A percentile compares a stretch with the other conserved stretches of the same genome.
phyloP scores from a whole-genome alignment of 2,113 vertebrate genomes.

The Sardina pilchardus region DNA sequence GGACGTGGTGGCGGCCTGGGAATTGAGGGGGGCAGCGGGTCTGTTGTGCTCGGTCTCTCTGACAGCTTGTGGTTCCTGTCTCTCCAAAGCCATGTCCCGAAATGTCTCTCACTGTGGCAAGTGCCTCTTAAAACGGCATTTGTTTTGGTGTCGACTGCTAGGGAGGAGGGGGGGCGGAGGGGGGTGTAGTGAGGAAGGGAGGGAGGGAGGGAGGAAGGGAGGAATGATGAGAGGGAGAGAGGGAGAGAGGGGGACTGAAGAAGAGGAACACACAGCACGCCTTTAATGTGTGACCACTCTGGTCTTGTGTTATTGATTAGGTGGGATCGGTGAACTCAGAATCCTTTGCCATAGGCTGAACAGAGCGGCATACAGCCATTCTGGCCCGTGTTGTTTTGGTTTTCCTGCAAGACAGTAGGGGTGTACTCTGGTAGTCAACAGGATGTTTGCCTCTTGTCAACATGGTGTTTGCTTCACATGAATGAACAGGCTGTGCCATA shows the following conservation, averaged over 20 bases:
- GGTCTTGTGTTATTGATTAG: slow-evolving; percentile 54
- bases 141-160: slow-evolving; percentile 24
- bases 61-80: slow-evolving; percentile 18
- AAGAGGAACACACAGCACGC: slow-evolving; percentile 55
- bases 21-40: not conserved
- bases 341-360: not conserved
- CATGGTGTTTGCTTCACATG: not conserved
- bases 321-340: not conserved
- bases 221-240: slow-evolving; percentile 24
- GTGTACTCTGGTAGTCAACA: not conserved
- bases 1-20: slow-evolving; percentile 1
- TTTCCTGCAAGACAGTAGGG: not conserved
- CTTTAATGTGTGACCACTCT: slow-evolving; percentile 45
- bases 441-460: slow-evolving; percentile 12
- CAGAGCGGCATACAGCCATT: not conserved
- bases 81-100: slow-evolving; percentile 12
- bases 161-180: not conserved
- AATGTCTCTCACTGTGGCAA: slow-evolving; percentile 18
- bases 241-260: not conserved
- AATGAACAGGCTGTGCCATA: not conserved
- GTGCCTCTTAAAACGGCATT: slow-evolving; percentile 13
- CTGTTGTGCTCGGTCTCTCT: slow-evolving; percentile 5
- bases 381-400: slow-evolving; percentile 14
- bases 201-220: not conserved
- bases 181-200: slow-evolving; percentile 43